Conservation (phyloP, 2,888 invertebrate species). For the Nudaria mundana region DNA sequence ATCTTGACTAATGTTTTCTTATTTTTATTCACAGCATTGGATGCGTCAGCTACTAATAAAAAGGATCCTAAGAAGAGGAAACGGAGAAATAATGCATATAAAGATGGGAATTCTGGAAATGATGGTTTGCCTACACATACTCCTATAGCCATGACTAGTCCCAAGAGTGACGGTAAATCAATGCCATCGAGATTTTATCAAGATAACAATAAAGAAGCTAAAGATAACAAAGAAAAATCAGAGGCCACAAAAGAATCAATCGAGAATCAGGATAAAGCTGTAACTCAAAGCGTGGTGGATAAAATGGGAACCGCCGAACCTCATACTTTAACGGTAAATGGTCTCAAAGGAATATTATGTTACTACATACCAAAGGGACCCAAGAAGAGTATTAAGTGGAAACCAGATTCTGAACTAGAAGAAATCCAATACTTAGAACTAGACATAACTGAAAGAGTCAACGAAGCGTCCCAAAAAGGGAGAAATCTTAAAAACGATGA, state of each 20-base stretch:
- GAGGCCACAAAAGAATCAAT: slow-evolving; percentile 49
- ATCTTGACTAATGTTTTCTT: too few species aligned
- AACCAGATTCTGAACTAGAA: slow-evolving; percentile 88
- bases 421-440: slow-evolving; percentile 95
- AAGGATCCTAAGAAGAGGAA: slow-evolving; percentile 90
- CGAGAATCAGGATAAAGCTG: slow-evolving; percentile 41
- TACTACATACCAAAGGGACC: slow-evolving; percentile 88
- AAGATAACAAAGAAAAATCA: slow-evolving; percentile 79
- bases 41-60: slow-evolving; percentile 88
- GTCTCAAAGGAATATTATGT: slow-evolving; percentile 88
- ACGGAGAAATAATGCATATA: slow-evolving; percentile 85
- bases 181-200: slow-evolving; percentile 92
- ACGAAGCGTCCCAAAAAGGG: slow-evolving; percentile 89
- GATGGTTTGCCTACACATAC: slow-evolving; percentile 80
- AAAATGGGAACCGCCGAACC: slow-evolving; percentile 61
- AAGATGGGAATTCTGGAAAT: slow-evolving; percentile 79
- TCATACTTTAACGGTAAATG: slow-evolving; percentile 77
- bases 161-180: slow-evolving; percentile 68
- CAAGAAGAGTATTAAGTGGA: slow-evolving; percentile 91
- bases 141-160: slow-evolving; percentile 73
- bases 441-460: slow-evolving; percentile 98
- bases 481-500: slow-evolving; percentile 89
- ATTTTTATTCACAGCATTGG: too few species aligned
- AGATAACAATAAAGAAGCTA: slow-evolving; percentile 91
- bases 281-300: slow-evolving; percentile 52